Percentiles rank a stretch among this genome's conserved stretches.
phyloP scores from a whole-genome alignment of 2,797 vertebrate species.

The Smutsia gigantea region DNA sequence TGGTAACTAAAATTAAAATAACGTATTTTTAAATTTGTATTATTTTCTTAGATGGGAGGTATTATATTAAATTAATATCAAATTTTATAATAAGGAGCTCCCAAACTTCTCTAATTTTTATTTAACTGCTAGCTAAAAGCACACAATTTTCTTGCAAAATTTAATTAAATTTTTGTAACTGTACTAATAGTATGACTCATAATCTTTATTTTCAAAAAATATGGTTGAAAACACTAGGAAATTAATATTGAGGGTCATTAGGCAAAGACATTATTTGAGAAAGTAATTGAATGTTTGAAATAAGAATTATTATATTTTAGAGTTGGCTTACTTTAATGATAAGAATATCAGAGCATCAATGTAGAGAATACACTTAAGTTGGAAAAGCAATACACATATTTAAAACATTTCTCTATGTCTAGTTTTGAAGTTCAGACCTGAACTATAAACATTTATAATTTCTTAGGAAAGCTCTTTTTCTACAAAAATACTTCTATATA shows the following conservation, averaged over 20 bases:
- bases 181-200: background rate
- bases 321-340: constrained; percentile 28
- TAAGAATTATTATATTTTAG: background rate
- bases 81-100: background rate
- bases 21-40: background rate
- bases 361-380: background rate
- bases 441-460: constrained; percentile 76
- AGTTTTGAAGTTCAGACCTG: constrained; percentile 41
- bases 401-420: background rate
- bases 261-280: background rate
- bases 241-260: background rate
- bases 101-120: background rate
- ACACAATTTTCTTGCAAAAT: background rate
- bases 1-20: constrained; percentile 39
- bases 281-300: constrained; percentile 20
- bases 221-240: background rate
- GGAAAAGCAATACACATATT: background rate
- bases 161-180: background rate
- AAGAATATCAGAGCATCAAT: background rate
- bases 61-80: background rate
- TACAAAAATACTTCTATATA: background rate
- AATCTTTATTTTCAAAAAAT: constrained; percentile 25
- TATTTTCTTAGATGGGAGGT: background rate
- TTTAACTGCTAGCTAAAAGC: background rate
- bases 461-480: constrained; percentile 60